phyloP scores from a whole-genome alignment of 1,140 invertebrate species.

The Euwallacea fornicatus region DNA sequence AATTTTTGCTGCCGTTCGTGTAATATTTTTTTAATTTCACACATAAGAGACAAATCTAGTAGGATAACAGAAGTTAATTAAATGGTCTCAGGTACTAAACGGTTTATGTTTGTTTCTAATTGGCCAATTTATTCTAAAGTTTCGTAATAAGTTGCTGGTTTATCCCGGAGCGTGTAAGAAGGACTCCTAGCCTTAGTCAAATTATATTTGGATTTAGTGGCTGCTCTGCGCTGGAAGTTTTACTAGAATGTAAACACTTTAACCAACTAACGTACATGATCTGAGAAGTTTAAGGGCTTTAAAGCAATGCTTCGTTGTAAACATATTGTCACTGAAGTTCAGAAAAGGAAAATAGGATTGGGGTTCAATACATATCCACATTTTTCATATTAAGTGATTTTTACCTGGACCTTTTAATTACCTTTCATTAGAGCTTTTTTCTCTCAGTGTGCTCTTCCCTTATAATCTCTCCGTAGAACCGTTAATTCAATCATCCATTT shows the following conservation, averaged over 20 bases:
- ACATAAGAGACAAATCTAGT: no score
- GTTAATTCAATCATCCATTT: no score
- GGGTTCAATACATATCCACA: no score
- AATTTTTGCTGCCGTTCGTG: no score
- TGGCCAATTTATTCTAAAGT: slow-evolving; percentile 3
- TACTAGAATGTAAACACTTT: not conserved
- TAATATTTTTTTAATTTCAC: no score
- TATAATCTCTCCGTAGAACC: no score
- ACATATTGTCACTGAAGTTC: not conserved
- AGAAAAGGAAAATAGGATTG: not conserved
- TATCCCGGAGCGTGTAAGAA: not conserved
- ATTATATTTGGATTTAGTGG: slow-evolving; percentile 4
- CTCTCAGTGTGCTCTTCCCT: no score
- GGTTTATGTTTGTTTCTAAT: not conserved
- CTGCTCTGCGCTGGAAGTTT: not conserved
- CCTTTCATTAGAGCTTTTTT: no score
- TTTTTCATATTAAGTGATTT: no score
- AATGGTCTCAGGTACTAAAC: slow-evolving; percentile 2
- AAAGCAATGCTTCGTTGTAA: not conserved
- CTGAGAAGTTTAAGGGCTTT: not conserved
- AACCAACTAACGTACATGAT: not conserved
- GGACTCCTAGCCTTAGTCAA: not conserved
- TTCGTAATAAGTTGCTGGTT: not conserved
- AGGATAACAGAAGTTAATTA: not conserved
- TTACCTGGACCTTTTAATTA: no score